Evolutionary conservation across 1,140 invertebrate species (phyloP).

Genomic region (Zaprionus nigranus): DNA sequence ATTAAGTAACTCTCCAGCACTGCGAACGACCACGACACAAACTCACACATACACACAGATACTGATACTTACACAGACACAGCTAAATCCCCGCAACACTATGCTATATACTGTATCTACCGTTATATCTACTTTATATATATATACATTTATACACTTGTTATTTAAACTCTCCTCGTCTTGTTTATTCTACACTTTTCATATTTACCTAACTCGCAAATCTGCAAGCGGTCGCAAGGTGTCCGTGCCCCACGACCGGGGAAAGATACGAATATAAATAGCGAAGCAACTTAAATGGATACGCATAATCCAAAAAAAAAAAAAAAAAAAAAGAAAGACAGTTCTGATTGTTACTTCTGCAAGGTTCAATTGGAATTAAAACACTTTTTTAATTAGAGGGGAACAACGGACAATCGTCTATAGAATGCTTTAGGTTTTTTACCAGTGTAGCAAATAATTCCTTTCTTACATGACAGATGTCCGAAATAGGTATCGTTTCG

Average conservation of each 20-base stretch:
- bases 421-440: too few species aligned
- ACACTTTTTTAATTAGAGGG: background rate
- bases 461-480: too few species aligned
- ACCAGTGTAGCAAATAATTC: too few species aligned
- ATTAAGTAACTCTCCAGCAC: slow-evolving; percentile 12
- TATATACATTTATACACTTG: background rate
- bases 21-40: background rate
- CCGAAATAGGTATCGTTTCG: too few species aligned
- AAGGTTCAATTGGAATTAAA: slow-evolving; percentile 1
- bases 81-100: background rate
- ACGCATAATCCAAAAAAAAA: background rate
- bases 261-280: background rate
- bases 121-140: slow-evolving; percentile 3
- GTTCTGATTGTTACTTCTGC: background rate
- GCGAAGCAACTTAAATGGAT: background rate
- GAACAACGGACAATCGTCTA: too few species aligned
- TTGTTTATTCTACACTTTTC: slow-evolving; percentile 16
- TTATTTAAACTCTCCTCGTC: slow-evolving; percentile 3
- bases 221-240: slow-evolving; percentile 2
- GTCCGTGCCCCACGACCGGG: background rate
- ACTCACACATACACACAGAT: background rate
- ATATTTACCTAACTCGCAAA: slow-evolving; percentile 12
- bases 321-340: background rate
- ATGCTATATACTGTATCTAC: slow-evolving; percentile 8
- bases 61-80: background rate